Evolutionary conservation across 2,113 vertebrate genomes (phyloP).

Genomic region (Pelusios castaneus): DNA sequence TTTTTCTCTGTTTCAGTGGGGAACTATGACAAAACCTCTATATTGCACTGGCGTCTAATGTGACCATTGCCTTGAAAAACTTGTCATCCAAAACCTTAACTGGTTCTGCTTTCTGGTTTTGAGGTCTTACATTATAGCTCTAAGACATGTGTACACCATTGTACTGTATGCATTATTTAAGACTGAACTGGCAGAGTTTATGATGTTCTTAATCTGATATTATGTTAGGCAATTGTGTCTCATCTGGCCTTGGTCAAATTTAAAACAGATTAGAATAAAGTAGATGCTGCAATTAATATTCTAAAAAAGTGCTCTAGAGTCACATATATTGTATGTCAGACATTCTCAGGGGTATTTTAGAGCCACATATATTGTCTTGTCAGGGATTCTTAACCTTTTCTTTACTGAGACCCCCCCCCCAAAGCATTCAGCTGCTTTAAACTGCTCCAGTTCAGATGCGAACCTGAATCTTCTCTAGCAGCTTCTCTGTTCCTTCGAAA

Average conservation of each 20-base stretch:
- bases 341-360: neutral
- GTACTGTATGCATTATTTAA: neutral
- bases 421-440: neutral
- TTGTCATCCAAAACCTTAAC: neutral
- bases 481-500: neutral
- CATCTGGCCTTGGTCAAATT: neutral
- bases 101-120: neutral
- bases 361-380: neutral
- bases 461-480: neutral
- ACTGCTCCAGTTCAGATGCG: neutral
- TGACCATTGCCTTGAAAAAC: neutral
- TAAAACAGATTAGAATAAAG: neutral
- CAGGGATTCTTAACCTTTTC: neutral
- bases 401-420: fast-evolving
- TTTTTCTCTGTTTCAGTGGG: neutral
- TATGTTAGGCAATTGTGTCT: neutral
- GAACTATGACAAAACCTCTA: neutral
- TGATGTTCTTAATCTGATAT: neutral
- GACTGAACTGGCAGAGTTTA: neutral
- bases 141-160: neutral
- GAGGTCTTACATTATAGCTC: neutral
- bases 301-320: neutral
- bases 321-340: neutral
- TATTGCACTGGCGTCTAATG: neutral
- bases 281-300: neutral